These are phyloP conservation scores for Hoplostethus atlanticus DNA, from an alignment of 2,797 vertebrate species.

Conservation along the genomic window DNA sequence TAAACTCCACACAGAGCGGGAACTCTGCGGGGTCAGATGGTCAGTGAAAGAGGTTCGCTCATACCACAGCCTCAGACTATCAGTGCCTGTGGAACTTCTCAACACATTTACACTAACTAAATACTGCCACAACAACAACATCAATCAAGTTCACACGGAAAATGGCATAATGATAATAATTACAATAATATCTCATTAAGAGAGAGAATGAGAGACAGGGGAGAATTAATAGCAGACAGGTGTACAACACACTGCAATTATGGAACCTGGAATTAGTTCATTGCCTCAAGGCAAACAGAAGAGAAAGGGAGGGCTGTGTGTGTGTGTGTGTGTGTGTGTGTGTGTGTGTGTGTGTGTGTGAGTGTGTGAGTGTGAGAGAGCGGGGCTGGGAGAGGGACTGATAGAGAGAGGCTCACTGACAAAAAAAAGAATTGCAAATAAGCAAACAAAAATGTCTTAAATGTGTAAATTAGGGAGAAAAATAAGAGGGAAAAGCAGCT, in stretches of 20 bases:
- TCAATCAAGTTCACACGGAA: constrained; percentile 86
- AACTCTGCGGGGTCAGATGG: constrained; percentile 84
- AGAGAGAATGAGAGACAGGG: constrained; percentile 87
- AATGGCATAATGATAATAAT: constrained; percentile 88
- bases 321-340: constrained; percentile 47
- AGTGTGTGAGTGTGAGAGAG: constrained; percentile 26
- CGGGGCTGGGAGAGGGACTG: constrained; percentile 54
- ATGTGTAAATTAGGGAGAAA: constrained; percentile 99
- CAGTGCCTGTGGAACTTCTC: constrained; percentile 36
- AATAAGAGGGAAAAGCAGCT: constrained; percentile 95
- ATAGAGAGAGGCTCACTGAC: constrained; percentile 88
- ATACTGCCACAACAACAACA: constrained; percentile 81
- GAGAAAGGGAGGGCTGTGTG: constrained; percentile 85
- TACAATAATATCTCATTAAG: constrained; percentile 90
- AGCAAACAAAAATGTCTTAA: constrained; percentile 98
- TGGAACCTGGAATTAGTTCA: constrained; percentile 98
- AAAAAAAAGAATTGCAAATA: constrained; percentile 95
- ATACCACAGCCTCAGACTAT: constrained; percentile 45
- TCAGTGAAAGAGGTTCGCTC: constrained; percentile 58
- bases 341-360: constrained; percentile 35
- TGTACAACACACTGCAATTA: constrained; percentile 99
- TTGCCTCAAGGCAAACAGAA: constrained; percentile 91
- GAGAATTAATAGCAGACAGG: constrained; percentile 97
- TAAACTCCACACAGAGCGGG: constrained; percentile 84
- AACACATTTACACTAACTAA: constrained; percentile 75